Evolutionary conservation across 2,113 vertebrate species (phyloP), one percentile per base, ranked within the genome.

Genomic region (Cichladusa arquata): DNA sequence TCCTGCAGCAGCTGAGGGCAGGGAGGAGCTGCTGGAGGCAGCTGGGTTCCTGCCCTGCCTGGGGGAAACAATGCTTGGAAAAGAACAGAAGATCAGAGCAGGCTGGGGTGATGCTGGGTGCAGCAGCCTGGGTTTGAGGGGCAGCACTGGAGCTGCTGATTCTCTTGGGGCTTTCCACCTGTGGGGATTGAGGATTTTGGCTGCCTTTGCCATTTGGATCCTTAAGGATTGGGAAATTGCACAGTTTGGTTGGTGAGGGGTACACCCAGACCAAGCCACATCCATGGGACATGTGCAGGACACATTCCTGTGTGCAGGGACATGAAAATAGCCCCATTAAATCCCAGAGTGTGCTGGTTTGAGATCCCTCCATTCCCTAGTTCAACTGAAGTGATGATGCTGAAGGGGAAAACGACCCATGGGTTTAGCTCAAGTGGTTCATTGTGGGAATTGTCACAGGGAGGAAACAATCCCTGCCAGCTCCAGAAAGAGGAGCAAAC

Each of bases 211-310:
- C 2, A 0, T 54, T 38, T 26, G 31, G 28, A 19, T 84, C 34
- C 62, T 67, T 28, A 3, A 70, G 19, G 31, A 1, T 1, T 29
- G 53, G 57, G 24, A 50, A 72, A 38, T 28, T 9, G 42, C 6
- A 0, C 5, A 29, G 22, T 19, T 33, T 42, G 40, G 3, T 33
- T 42, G 34, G 3, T 2, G 3, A 2, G 20, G 42, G 1, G 28
- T 13, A 8, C 26, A 26, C 31, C 45, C 29, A 16, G 17, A 8
- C 7, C 1, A 1, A 8, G 19, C 50, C 56, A 17, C 3, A 3
- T 3, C 36, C 19, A 1, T 2, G 36, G 15, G 50, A 70, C 1
- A 0, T 1, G 31, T 7, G 5, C 5, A 5, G 48, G 34, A 62
- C 20, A 16, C 29, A 0, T 11, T 38, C 26, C 24, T 5, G 7